These are phyloP conservation scores for Zoroaster sp. DNA, from an alignment of 53 echinoderm and acorn worm species.

Conservation along the genomic window DNA sequence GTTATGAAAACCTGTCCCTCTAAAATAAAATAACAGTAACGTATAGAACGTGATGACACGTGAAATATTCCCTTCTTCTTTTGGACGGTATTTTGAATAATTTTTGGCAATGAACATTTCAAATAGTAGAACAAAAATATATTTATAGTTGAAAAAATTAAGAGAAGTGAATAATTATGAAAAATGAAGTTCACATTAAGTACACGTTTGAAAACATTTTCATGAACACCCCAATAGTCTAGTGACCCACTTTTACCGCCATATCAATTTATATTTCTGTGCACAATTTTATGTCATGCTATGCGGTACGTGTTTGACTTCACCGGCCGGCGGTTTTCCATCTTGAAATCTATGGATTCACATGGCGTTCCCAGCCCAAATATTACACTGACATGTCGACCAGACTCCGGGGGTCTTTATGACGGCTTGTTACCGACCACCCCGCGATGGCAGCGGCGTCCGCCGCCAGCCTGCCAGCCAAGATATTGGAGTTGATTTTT, in stretches of 20 bases:
- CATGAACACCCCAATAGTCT: neutral
- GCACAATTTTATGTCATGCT: neutral
- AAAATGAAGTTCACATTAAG: neutral
- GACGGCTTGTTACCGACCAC: constrained; percentile 47
- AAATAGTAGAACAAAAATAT: no score
- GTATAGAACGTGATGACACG: no score
- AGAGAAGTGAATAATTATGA: no score
- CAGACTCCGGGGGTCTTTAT: constrained; percentile 40
- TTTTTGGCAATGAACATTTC: no score
- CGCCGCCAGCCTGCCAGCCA: constrained; percentile 83
- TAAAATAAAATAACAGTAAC: no score
- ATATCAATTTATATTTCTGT: neutral
- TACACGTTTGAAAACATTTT: neutral
- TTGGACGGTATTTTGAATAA: no score
- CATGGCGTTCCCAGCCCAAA: neutral
- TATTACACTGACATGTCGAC: constrained; percentile 46
- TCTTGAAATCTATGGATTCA: constrained; percentile 48
- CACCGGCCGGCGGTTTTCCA: constrained; percentile 1
- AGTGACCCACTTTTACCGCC: constrained; percentile 42
- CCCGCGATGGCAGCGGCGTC: constrained; percentile 66
- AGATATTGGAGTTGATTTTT: constrained; percentile 88
- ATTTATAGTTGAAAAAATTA: no score
- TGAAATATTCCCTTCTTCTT: no score
- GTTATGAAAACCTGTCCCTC: no score
- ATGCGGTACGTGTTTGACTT: neutral